Conservation (phyloP, 1,140 invertebrate species). For the Plodia interpunctella region DNA sequence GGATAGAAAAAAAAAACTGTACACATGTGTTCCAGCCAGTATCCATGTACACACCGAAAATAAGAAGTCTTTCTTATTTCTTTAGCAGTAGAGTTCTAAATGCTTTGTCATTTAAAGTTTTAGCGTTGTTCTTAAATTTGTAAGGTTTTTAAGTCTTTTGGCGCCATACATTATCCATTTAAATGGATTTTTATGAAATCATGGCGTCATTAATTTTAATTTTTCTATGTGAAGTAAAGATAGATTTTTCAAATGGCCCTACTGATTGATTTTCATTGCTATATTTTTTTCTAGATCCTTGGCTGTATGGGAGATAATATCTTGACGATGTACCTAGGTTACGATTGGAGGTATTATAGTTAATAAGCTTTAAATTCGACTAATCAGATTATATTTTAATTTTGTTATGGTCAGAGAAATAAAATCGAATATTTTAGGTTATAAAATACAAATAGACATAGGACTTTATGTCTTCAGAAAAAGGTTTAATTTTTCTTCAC, state of each 20-base stretch:
- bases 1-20: conserved; percentile 47
- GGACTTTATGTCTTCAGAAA: too few relatives aligned
- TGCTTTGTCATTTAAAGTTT: background rate
- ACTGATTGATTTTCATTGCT: too few relatives aligned
- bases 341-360: too few relatives aligned
- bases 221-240: background rate
- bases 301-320: too few relatives aligned
- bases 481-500: too few relatives aligned
- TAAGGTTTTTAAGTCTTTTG: conserved; percentile 23
- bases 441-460: too few relatives aligned
- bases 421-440: too few relatives aligned
- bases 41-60: background rate
- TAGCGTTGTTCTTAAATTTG: background rate
- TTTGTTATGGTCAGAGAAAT: too few relatives aligned
- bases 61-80: conserved; percentile 10
- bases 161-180: conserved; percentile 25
- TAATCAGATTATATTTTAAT: too few relatives aligned
- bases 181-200: conserved; percentile 30
- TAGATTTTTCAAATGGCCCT: background rate
- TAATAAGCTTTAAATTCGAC: too few relatives aligned
- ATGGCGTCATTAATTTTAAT: conserved; percentile 23
- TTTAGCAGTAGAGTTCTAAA: conserved; percentile 14
- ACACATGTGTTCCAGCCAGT: conserved; percentile 22
- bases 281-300: too few relatives aligned
- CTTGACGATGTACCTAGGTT: too few relatives aligned